Evolutionary conservation across 1,140 invertebrate genomes (phyloP).

Genomic region (Drosophila sulfurigaster): DNA sequence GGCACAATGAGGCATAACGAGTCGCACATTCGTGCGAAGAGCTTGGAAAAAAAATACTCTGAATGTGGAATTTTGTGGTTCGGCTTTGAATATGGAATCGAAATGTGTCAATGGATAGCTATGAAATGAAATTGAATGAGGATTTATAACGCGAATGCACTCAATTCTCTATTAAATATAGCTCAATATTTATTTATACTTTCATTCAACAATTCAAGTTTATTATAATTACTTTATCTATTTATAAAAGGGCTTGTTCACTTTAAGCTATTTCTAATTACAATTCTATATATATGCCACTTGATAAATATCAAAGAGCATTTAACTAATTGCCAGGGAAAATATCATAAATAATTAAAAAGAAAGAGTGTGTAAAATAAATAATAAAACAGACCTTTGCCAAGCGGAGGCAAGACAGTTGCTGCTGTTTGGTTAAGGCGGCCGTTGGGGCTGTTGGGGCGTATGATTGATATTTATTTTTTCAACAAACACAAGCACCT

Average conservation of each 20-base stretch:
- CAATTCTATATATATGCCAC: neutral
- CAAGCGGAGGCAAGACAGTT: constrained; percentile 8
- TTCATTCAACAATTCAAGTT: neutral
- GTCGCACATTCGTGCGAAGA: constrained; percentile 68
- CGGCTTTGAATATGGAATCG: neutral
- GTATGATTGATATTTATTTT: constrained; percentile 83
- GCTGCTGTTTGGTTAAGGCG: constrained; percentile 30
- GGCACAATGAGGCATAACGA: constrained; percentile 52
- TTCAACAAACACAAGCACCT: constrained; percentile 79
- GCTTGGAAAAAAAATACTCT: constrained; percentile 18
- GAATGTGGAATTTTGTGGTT: constrained; percentile 15
- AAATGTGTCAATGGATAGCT: neutral
- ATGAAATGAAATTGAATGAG: neutral
- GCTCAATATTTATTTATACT: neutral
- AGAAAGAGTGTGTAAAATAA: constrained; percentile 36
- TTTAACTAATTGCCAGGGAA: constrained; percentile 64
- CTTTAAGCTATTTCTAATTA: neutral
- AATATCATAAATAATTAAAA: constrained; percentile 62
- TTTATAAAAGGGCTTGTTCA: neutral
- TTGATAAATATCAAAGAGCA: constrained; percentile 19
- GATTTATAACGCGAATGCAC: neutral
- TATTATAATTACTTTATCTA: constrained; percentile 1
- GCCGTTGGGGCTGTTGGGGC: constrained; percentile 54
- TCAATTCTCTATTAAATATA: constrained; percentile 3
- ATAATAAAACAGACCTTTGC: constrained; percentile 12